Conservation (phyloP, 2,797 vertebrate species). For the Arnoldichthys spilopterus region DNA sequence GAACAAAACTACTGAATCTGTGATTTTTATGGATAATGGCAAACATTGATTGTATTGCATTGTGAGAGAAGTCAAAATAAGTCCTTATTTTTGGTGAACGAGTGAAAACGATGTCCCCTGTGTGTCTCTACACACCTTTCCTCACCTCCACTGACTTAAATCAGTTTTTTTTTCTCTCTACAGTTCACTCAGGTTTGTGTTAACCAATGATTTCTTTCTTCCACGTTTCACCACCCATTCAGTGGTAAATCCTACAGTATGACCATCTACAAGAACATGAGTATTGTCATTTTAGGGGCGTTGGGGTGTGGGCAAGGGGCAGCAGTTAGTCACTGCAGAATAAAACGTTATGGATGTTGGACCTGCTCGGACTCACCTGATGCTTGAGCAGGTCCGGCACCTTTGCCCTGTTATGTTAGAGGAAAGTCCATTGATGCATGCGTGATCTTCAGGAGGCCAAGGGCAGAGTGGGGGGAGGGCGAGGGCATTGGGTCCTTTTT, state of each 20-base stretch:
- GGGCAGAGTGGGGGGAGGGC: constrained; percentile 26
- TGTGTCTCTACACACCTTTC: constrained; percentile 49
- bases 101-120: constrained; percentile 31
- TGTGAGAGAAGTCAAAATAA: constrained; percentile 20
- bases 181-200: constrained; percentile 79
- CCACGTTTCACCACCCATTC: constrained; percentile 60
- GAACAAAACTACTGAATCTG: constrained; percentile 32
- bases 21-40: constrained; percentile 36
- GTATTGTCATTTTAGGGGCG: constrained; percentile 18
- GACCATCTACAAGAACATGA: constrained; percentile 13
- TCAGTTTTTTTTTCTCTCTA: constrained; percentile 66
- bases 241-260: constrained; percentile 18
- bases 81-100: constrained; percentile 27
- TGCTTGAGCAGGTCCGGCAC: constrained; percentile 11
- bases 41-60: constrained; percentile 50
- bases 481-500: constrained; percentile 36
- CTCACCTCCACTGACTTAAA: constrained; percentile 57
- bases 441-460: constrained; percentile 34
- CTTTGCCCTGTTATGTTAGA: constrained; percentile 21
- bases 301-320: constrained; percentile 33
- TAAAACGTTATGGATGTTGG: constrained; percentile 1
- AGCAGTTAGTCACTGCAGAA: constrained; percentile 26
- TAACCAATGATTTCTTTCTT: constrained; percentile 64
- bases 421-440: neutral
- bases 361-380: neutral